phyloP scores from a whole-genome alignment of 2,797 vertebrate species.

The Muraenolepis orangiensis region DNA sequence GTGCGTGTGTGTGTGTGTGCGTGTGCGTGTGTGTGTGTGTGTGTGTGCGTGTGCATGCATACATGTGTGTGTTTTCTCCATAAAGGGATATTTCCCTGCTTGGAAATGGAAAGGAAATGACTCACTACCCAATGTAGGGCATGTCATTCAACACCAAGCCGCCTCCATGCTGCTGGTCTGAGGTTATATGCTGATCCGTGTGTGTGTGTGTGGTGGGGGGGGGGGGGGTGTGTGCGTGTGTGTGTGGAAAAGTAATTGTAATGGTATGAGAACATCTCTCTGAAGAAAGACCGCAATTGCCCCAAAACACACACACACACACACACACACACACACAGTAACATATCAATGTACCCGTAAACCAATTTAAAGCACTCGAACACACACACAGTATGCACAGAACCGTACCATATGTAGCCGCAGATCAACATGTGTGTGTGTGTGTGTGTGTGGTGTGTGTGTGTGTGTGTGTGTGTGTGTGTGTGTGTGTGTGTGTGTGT shows the following conservation, averaged over 20 bases:
- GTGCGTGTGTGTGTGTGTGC: no score
- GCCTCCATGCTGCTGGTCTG: conserved; percentile 16
- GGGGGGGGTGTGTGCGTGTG: neutral
- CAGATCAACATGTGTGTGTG: neutral
- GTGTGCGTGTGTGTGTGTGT: neutral
- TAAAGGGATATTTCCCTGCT: conserved; percentile 46
- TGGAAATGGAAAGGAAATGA: conserved; percentile 40
- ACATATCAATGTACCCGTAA: neutral
- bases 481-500: neutral
- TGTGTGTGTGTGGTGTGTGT: neutral
- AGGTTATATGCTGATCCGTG: conserved; percentile 11
- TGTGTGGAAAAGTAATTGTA: conserved; percentile 5
- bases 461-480: neutral
- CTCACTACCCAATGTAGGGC: conserved; percentile 50
- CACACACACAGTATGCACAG: neutral
- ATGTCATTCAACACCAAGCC: conserved; percentile 39
- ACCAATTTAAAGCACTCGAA: neutral
- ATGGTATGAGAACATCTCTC: neutral
- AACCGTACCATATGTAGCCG: neutral
- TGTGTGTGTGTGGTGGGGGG: neutral
- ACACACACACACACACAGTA: neutral
- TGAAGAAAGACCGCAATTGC: neutral
- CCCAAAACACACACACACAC: neutral
- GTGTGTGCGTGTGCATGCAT: neutral
- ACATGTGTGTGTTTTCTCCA: neutral